These are phyloP conservation scores for Harlomillsia oculata DNA, from an alignment of 1,140 invertebrate species.

Conservation along the genomic window DNA sequence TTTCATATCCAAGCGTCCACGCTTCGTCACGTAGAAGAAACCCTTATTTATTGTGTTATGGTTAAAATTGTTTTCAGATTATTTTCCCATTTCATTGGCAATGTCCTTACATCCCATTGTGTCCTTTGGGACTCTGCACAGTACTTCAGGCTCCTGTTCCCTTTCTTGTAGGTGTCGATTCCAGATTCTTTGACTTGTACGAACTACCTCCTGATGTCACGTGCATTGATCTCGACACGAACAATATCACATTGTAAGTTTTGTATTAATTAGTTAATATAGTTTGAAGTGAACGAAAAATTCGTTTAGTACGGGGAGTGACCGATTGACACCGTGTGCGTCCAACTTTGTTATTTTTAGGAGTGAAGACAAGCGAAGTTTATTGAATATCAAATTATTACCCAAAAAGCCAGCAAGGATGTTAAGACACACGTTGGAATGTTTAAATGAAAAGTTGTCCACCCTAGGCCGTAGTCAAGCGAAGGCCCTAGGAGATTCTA, in stretches of 20 bases:
- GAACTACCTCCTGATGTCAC: constrained; percentile 93
- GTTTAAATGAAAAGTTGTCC: constrained; percentile 52
- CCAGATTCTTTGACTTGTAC: constrained; percentile 94
- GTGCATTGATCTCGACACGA: constrained; percentile 96
- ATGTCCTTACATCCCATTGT: constrained; percentile 97
- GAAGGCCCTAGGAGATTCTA: constrained; percentile 44
- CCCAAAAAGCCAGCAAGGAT: constrained; percentile 77
- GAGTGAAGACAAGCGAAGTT: constrained; percentile 72
- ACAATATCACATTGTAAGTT: constrained; percentile 68
- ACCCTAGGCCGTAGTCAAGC: constrained; percentile 39
- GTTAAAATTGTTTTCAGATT: constrained; percentile 46
- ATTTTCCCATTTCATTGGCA: constrained; percentile 99
- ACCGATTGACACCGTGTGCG: too few relatives aligned
- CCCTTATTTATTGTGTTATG: constrained; percentile 1
- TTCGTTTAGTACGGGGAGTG: neutral
- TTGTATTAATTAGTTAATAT: neutral
- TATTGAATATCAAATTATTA: constrained; percentile 70
- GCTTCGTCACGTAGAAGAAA: neutral
- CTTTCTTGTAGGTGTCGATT: constrained; percentile 92
- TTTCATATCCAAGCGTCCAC: neutral
- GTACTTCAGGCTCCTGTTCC: constrained; percentile 93
- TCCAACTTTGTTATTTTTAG: constrained; percentile 8
- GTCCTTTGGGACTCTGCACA: constrained; percentile 73
- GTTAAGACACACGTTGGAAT: constrained; percentile 61
- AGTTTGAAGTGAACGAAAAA: neutral